These are phyloP conservation scores for Drosophila bunnanda DNA, from an alignment of 2,888 invertebrate species.

Conservation along the genomic window DNA sequence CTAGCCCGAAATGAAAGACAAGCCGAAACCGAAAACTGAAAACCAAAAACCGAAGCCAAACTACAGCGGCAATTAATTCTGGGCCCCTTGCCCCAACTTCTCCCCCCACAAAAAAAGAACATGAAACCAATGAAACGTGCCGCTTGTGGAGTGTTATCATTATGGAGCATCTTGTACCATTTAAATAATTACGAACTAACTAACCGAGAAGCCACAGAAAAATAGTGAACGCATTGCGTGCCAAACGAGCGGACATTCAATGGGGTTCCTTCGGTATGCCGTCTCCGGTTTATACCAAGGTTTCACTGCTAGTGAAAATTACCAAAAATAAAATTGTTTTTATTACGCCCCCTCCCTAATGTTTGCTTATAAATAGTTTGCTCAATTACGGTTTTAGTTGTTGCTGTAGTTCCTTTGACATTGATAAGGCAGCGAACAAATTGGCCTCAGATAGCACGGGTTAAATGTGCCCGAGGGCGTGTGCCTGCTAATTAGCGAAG, in stretches of 20 bases:
- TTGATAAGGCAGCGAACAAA: slow-evolving; percentile 34
- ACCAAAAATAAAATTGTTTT: slow-evolving; percentile 26
- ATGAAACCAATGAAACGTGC: slow-evolving; percentile 58
- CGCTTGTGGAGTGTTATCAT: slow-evolving; percentile 50
- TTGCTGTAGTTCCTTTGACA: slow-evolving; percentile 15
- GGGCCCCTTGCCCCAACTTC: slow-evolving; percentile 7
- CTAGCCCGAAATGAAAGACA: slow-evolving; percentile 61
- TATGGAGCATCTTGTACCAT: slow-evolving; percentile 64
- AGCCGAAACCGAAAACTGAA: slow-evolving; percentile 25
- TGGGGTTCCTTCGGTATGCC: slow-evolving; percentile 10
- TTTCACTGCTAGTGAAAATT: slow-evolving; percentile 27
- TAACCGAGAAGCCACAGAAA: slow-evolving; percentile 22
- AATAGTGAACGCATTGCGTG: slow-evolving; percentile 42
- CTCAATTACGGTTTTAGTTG: slow-evolving; percentile 18
- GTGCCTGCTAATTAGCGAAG: slow-evolving; percentile 5
- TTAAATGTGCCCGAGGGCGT: slow-evolving; percentile 19
- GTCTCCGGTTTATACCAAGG: not conserved
- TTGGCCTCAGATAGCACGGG: slow-evolving; percentile 26
- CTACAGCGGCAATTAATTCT: slow-evolving; percentile 74
- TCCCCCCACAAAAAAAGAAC: slow-evolving; percentile 11
- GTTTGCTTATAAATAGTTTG: slow-evolving; percentile 37
- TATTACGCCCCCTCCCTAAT: slow-evolving; percentile 21
- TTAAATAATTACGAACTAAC: slow-evolving; percentile 71
- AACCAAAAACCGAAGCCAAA: slow-evolving; percentile 49
- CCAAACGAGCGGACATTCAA: slow-evolving; percentile 31